Evolutionary conservation across 2,797 vertebrate species (phyloP), one percentile per base, ranked within the genome.

Genomic region (Poecilia gillii): DNA sequence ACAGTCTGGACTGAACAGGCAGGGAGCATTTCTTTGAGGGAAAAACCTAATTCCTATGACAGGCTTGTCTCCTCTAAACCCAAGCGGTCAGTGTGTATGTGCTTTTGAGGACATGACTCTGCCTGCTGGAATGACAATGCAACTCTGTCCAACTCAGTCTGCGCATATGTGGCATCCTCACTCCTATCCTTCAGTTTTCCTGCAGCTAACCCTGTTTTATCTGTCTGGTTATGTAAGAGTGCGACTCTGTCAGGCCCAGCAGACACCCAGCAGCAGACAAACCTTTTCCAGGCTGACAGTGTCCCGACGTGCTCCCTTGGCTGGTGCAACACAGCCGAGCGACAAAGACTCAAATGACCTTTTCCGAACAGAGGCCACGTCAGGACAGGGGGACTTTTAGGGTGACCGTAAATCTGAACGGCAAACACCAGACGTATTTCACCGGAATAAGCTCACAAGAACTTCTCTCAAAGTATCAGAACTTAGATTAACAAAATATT

Each of bases 171-270:
- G 53, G 74, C 62, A 76, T 85, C 77, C 75, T 82, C 18, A 1
- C 72, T 85, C 53, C 81, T 66, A 81, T 88, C 76, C 81, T 76
- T 75, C 82, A 87, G 85, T 71, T 84, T 87, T 87, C 91, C 87
- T 89, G 89, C 55, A 78, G 79, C 81, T 92, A 77, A 92, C 90
- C 89, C 88, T 43, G 76, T 68, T 88, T 84, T 84, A 83, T 89
- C 88, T 81, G 86, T 72, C 71, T 74, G 80, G 76, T 93, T 94
- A 91, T 88, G 84, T 92, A 94, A 95, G 83, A 71, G 78, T 12
- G 81, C 23, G 39, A 80, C 88, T 78, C 80, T 87, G 86, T 91
- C 90, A 87, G 80, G 79, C 78, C 82, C 84, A 81, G 86, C 83
- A 89, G 82, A 90, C 89, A 87, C 80, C 74, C 85, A 31, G 46